Conservation (phyloP, 2,797 vertebrate species). For the Epinephelus coioides region DNA sequence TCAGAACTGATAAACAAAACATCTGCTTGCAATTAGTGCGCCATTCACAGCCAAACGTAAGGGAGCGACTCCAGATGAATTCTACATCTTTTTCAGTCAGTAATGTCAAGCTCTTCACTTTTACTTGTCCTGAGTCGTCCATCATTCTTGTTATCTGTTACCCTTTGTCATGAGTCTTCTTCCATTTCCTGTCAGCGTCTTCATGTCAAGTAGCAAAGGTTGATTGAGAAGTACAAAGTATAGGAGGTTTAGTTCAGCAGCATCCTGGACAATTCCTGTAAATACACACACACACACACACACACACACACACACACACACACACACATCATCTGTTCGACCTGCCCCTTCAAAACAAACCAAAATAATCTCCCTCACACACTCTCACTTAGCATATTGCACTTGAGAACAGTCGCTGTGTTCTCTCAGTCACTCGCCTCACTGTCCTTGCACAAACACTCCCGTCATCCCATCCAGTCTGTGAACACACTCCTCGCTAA, state of each 20-base stretch:
- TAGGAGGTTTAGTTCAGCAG: constrained; percentile 27
- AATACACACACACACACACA: constrained; percentile 25
- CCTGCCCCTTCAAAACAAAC: constrained; percentile 59
- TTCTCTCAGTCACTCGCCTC: constrained; percentile 60
- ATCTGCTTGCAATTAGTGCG: constrained; percentile 53
- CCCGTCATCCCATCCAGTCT: constrained; percentile 53
- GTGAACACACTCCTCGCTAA: constrained; percentile 63
- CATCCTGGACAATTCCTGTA: constrained; percentile 36
- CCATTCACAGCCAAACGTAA: constrained; percentile 38
- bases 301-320: no score
- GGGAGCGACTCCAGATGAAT: constrained; percentile 13
- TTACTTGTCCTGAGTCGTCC: not conserved
- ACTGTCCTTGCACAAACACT: constrained; percentile 68
- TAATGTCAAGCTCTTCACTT: not conserved
- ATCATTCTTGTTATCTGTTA: not conserved
- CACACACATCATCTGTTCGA: constrained; percentile 49
- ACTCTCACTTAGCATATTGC: constrained; percentile 75
- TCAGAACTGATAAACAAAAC: constrained; percentile 41
- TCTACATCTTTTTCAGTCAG: not conserved
- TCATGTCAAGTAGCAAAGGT: constrained; percentile 13
- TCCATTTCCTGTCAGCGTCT: constrained; percentile 1
- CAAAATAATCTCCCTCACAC: constrained; percentile 69
- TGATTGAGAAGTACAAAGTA: not conserved
- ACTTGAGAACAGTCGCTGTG: constrained; percentile 67
- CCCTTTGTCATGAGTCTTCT: not conserved